These are phyloP conservation scores for Lycaena phlaeas DNA, from an alignment of 2,888 invertebrate genomes.

Conservation along the genomic window DNA sequence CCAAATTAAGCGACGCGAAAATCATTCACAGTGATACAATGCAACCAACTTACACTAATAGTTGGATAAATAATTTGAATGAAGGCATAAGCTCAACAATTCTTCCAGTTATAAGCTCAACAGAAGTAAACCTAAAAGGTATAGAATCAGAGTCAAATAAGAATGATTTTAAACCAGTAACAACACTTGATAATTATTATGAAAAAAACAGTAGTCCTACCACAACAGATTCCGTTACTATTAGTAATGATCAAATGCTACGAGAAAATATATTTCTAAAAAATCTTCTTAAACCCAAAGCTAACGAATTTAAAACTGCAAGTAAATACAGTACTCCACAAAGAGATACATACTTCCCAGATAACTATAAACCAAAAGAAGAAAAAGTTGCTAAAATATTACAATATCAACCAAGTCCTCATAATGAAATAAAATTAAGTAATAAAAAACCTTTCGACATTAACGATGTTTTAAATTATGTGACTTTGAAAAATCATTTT, in stretches of 20 bases:
- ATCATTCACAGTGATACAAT: background rate
- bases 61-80: slow-evolving; percentile 10
- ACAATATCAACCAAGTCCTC: slow-evolving; percentile 31
- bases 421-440: slow-evolving; percentile 34
- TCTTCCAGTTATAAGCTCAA: no score
- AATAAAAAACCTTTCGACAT: slow-evolving; percentile 45
- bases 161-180: slow-evolving; percentile 29
- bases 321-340: slow-evolving; percentile 19
- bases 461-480: slow-evolving; percentile 46
- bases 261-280: slow-evolving; percentile 52
- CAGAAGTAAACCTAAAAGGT: slow-evolving; percentile 17
- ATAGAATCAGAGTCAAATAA: slow-evolving; percentile 21
- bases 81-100: slow-evolving; percentile 1
- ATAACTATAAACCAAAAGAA: slow-evolving; percentile 27
- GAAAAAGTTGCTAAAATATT: slow-evolving; percentile 40
- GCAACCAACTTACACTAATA: slow-evolving; percentile 21
- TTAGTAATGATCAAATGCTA: slow-evolving; percentile 32
- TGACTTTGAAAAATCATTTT: slow-evolving; percentile 49
- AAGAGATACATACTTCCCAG: slow-evolving; percentile 21
- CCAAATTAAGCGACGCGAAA: slow-evolving; percentile 16
- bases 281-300: slow-evolving; percentile 35
- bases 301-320: slow-evolving; percentile 21
- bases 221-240: slow-evolving; percentile 22
- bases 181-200: slow-evolving; percentile 20
- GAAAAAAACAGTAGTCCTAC: slow-evolving; percentile 23